Evolutionary conservation across 2,113 vertebrate species (phyloP), one percentile per base, ranked within the genome.

Genomic region (Felis chaus): DNA sequence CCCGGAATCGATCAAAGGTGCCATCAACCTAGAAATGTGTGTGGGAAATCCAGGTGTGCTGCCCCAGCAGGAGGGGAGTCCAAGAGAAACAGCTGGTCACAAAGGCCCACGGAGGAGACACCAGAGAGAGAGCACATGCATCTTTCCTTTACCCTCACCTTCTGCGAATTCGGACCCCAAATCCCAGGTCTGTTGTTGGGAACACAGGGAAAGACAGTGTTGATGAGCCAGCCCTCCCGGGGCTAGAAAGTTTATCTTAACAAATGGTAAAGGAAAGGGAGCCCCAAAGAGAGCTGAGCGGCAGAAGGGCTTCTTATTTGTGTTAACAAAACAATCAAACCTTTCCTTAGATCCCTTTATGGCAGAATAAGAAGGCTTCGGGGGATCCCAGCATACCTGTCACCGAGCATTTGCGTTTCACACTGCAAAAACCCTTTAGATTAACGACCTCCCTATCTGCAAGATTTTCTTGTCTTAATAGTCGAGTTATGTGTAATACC

Each of bases 291-390:
- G 21, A 88, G 81, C 57, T 81, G 84, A 88, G 78, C 68, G 93
- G 89, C 25, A 48, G 8, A 48, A 84, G 66, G 36, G 45, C 45
- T 96, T 89, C 96, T 96, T 97, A 96, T 95, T 96, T 97, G 98
- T 97, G 97, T 97, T 96, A 96, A 97, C 97, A 98, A 95, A 98
- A 95, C 86, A 95, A 80, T 96, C 98, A 95, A 98, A 80, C 81
- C 96, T 81, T 96, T 98, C 65, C 48, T 92, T 82, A 95, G n/a
- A 55, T 98, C 97, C 97, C 97, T 97, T 98, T 98, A 97, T 53
- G 27, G 92, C 83, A 92, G 94, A 97, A 94, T 94, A 97, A 98
- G 98, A 96, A 98, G 97, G 86, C 97, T 97, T 98, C 78, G 79
- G 98, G 97, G 98, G 94, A 94, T 96, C 95, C 82, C 3, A n/a